Base-by-base conservation (phyloP, 2,113 vertebrate species). In the Falcunculus frontatus region DNA sequence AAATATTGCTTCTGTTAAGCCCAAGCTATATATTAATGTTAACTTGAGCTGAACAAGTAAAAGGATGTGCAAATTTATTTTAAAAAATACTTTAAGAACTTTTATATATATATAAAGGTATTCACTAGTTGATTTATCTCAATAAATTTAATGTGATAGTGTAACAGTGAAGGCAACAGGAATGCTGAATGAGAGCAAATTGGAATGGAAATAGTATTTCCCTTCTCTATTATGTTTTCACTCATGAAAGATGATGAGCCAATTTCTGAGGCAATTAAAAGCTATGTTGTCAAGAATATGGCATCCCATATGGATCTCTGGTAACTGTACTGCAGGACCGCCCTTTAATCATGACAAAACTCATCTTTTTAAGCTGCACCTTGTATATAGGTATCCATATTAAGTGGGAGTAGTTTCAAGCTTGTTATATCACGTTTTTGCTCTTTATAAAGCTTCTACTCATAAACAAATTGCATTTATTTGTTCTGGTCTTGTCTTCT, bases 251-350 rank as follows among this genome's bases (percentile, higher is more conserved):
- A 84, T 59, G 55, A 80, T 77, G 52, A 92, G 59, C 76, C 92
- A 90, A 52, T 67, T 90, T 95, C 77, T 0, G 0, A 87, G 49
- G 81, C 94, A 96, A 95, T 96, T 96, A 94, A 79, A 93, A 89
- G 7, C 87, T 91, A 23, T 1, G 62, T 96, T 97, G 93, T 93
- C 87, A 96, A 93, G 94, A 91, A 76, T 76, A 76, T 93, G 94
- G 94, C 77, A 93, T 96, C 78, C 73, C 84, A 42, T 89, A 85
- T 87, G 84, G 62, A 91, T 87, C 64, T 91, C 81, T 95, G 84
- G 56, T 87, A 75, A 72, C 39, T 64, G 60, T 57, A 25, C 53
- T 72, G 49, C 20, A 69, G 50, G 49, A 41, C n/a, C 0, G 0
- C 73, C 52, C 49, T 84, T 92, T 73, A 76, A 82, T 76, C 52